phyloP scores from a whole-genome alignment of 2,797 vertebrate genomes.

The Sebastes kiyomatsui region DNA sequence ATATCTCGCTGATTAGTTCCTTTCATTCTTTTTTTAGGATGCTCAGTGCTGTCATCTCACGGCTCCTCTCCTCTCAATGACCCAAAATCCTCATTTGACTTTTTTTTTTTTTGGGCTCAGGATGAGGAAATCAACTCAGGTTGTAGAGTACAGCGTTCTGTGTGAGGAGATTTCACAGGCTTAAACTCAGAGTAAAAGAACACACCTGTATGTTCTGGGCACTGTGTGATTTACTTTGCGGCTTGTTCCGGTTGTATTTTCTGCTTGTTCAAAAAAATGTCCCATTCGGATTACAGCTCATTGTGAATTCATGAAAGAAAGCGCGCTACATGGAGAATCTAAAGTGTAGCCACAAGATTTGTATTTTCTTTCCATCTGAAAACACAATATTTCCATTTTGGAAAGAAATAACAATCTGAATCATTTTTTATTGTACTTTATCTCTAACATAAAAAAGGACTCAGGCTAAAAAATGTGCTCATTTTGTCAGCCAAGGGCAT shows the following conservation, averaged over 20 bases:
- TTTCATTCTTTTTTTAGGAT: slow-evolving; percentile 36
- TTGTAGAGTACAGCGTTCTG: neutral
- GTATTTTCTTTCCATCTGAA: neutral
- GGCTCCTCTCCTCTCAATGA: slow-evolving; percentile 8
- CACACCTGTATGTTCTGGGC: slow-evolving; percentile 16
- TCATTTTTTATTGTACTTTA: slow-evolving; percentile 46
- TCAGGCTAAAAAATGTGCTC: neutral
- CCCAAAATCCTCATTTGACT: slow-evolving; percentile 25
- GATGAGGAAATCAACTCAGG: slow-evolving; percentile 10
- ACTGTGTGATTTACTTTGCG: slow-evolving; percentile 2
- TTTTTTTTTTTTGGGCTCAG: no score
- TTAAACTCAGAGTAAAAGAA: neutral
- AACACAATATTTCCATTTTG: slow-evolving; percentile 41
- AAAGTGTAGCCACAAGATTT: slow-evolving; percentile 27
- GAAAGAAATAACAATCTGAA: slow-evolving; percentile 31
- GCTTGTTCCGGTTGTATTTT: slow-evolving; percentile 4
- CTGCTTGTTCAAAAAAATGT: neutral
- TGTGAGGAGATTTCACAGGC: no score
- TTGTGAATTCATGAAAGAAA: slow-evolving; percentile 28
- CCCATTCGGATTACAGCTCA: slow-evolving; percentile 21
- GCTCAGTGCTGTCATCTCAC: slow-evolving; percentile 19
- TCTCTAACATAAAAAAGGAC: slow-evolving; percentile 29
- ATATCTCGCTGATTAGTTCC: slow-evolving; percentile 44
- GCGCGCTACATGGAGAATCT: neutral
- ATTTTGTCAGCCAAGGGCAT: slow-evolving; percentile 36